Base-by-base conservation (phyloP, 2,113 vertebrate genomes). In the Canis aureus region DNA sequence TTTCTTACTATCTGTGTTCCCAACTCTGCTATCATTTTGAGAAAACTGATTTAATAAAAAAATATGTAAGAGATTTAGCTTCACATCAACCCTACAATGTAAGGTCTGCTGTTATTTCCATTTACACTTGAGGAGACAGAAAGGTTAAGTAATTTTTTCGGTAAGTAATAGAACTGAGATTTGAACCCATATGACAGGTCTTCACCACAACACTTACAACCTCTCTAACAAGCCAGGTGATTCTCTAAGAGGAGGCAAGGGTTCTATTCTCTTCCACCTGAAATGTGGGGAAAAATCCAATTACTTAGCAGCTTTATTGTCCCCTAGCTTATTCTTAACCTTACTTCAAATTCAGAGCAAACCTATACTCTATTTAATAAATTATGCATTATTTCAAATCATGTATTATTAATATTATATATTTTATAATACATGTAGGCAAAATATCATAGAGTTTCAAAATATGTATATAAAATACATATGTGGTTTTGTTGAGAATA, bases 391-490 rank as follows among this genome's bases (percentile, higher is more conserved):
- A 62, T 73, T 67, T 89, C 25, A 91, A 62, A 78, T 88, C 51
- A 76, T 73, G 59, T 35, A 66, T 84, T 96, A 76, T 92, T 92
- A 76, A 64, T 76, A 92, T 67, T 86, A 90, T 73, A 76, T 53
- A 85, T 91, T 57, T 90, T 89, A 89, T 62, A 96, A 71, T 78
- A 66, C 29, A 69, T 32, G 51, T 51, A 92, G 43, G 11, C 19
- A 93, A 93, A 93, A 94, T 74, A 69, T 51, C 86, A 92, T 55
- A 27, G n/a, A 97, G 38, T 95, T 96, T 88, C 32, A 82, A 96
- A 93, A 60, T 74, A 35, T 67, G 11, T 80, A 80, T 78, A 78
- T 62, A 91, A 92, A 74, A 12, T 74, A 57, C 67, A 83, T 69
- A 29, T 83, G 8, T 86, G 15, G 9, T 95, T 91, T 91, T 93